Evolutionary conservation across 2,888 invertebrate species (phyloP).

Genomic region (Sepioteuthis lessoniana): DNA sequence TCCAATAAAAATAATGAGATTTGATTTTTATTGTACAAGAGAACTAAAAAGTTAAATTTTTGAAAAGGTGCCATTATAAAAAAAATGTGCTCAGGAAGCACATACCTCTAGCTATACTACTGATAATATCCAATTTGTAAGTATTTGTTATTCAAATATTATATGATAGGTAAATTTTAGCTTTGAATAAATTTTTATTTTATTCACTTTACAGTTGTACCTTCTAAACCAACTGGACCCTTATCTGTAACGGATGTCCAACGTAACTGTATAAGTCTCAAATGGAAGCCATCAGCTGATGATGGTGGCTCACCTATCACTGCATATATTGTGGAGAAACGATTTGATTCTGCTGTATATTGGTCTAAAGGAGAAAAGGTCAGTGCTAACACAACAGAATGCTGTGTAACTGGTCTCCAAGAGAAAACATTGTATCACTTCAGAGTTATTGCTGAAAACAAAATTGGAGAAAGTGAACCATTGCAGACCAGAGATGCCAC

Average conservation of each 20-base stretch:
- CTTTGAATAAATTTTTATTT: neutral
- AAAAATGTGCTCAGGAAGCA: too few relatives aligned
- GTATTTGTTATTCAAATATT: neutral
- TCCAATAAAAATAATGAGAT: too few relatives aligned
- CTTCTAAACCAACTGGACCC: constrained; percentile 88
- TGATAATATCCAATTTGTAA: too few relatives aligned
- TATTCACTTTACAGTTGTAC: constrained; percentile 81
- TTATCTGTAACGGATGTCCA: constrained; percentile 86
- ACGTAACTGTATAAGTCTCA: constrained; percentile 87
- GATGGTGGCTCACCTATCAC: constrained; percentile 70
- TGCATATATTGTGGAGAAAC: constrained; percentile 77
- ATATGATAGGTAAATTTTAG: too few relatives aligned
- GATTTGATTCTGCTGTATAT: constrained; percentile 83
- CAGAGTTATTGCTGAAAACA: constrained; percentile 88
- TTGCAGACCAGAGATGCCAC: constrained; percentile 78
- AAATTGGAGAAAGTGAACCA: constrained; percentile 93
- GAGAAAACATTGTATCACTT: constrained; percentile 90
- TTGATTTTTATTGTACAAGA: too few relatives aligned
- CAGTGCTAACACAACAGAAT: constrained; percentile 56
- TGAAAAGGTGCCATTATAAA: too few relatives aligned
- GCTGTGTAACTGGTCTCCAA: constrained; percentile 56
- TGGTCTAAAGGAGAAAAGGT: constrained; percentile 83
- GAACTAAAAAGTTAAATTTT: too few relatives aligned
- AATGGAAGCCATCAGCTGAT: constrained; percentile 68
- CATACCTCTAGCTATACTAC: too few relatives aligned